Percentiles rank a stretch among this genome's conserved stretches.
phyloP scores from a whole-genome alignment of 2,888 invertebrate species.

The Gortyna flavago region DNA sequence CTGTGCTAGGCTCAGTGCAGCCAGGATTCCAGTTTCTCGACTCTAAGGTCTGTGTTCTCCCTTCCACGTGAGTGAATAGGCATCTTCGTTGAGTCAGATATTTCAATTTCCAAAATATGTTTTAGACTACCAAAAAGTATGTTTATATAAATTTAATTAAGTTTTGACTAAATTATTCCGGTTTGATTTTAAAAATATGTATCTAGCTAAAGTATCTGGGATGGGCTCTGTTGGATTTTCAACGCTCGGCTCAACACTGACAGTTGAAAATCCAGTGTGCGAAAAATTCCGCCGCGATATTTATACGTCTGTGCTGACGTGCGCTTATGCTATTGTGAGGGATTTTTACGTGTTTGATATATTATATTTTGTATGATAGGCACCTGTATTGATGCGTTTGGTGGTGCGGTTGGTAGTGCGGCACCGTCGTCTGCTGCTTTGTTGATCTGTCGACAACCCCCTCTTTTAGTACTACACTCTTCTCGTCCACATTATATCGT shows the following conservation, averaged over 20 bases:
- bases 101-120: not conserved
- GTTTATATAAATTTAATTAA: not conserved
- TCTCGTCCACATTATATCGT: not conserved
- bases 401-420: constrained; percentile 87
- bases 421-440: constrained; percentile 86
- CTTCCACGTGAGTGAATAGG: no score
- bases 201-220: not conserved
- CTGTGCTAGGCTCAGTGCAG: no score
- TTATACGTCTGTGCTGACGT: no score
- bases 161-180: not conserved
- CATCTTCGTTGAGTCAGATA: not conserved
- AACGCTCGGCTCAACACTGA: not conserved
- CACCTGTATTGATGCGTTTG: constrained; percentile 89
- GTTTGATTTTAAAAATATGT: not conserved
- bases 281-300: no score
- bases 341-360: not conserved
- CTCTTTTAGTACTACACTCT: constrained; percentile 29
- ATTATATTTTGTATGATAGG: constrained; percentile 30
- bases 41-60: no score
- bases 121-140: not conserved
- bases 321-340: not conserved
- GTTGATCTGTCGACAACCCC: constrained; percentile 83
- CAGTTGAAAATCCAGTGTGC: no score
- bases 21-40: no score
- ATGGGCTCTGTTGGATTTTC: not conserved